Conservation (phyloP, 2,113 vertebrate genomes). For the Sclerurus mexicanus region DNA sequence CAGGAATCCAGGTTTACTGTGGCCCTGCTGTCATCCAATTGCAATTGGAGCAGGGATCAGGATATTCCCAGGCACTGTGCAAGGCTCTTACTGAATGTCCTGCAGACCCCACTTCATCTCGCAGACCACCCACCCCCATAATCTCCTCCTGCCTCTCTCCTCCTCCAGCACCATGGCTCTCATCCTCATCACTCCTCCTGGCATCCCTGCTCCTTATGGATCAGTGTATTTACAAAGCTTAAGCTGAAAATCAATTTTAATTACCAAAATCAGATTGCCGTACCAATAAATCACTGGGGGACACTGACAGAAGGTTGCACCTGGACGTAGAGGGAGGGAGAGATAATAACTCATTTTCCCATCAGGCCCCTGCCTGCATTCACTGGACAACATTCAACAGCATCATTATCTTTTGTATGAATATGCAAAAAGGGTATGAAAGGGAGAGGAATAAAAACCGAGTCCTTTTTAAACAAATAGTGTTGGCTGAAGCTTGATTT, state of each 20-base stretch:
- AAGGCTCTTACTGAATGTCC: neutral
- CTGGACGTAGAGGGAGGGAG: constrained; percentile 13
- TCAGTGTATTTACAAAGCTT: constrained; percentile 58
- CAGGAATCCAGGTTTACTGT: neutral
- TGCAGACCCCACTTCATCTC: neutral
- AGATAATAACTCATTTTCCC: constrained; percentile 48
- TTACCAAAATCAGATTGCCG: constrained; percentile 71
- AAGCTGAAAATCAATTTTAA: constrained; percentile 80
- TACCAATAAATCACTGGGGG: constrained; percentile 64
- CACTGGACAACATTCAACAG: constrained; percentile 36
- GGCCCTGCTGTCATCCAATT: neutral
- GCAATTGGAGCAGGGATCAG: neutral
- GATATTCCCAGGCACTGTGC: neutral
- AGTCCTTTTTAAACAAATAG: constrained; percentile 24
- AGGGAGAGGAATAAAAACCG: neutral
- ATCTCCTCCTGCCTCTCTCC: neutral
- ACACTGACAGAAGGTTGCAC: constrained; percentile 51
- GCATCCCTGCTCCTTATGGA: neutral
- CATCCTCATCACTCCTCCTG: neutral
- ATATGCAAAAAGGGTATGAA: neutral
- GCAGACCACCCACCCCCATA: accelerated
- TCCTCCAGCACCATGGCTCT: neutral
- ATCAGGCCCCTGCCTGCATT: neutral
- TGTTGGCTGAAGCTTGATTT: constrained; percentile 51
- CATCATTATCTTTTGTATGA: constrained; percentile 26